Evolutionary conservation across 2,797 vertebrate genomes (phyloP).

Genomic region (Platyrinchus mystaceus): DNA sequence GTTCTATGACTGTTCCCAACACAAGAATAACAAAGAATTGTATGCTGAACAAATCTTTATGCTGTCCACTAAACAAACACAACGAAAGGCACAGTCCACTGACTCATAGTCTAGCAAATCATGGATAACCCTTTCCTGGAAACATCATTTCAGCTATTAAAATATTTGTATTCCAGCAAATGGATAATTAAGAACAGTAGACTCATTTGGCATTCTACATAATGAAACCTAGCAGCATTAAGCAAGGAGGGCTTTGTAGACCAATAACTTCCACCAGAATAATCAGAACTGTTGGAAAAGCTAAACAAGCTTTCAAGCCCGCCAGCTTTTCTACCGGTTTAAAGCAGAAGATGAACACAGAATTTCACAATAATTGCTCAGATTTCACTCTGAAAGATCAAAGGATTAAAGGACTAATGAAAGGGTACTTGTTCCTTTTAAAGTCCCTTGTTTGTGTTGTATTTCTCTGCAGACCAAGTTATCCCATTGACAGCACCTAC

Average conservation of each 20-base stretch:
- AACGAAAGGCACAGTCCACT: background rate
- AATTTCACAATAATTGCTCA: background rate
- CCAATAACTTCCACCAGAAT: background rate
- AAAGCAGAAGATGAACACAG: background rate
- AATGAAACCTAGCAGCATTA: background rate
- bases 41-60: background rate
- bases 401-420: background rate
- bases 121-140: background rate
- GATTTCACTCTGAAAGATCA: background rate
- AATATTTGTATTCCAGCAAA: background rate
- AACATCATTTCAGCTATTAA: background rate
- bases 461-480: background rate
- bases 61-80: background rate
- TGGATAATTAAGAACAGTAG: background rate
- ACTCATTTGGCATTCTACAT: background rate
- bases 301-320: background rate
- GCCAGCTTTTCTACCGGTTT: background rate
- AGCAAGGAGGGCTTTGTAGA: background rate
- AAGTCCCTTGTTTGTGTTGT: background rate
- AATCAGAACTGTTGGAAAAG: background rate
- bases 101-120: background rate
- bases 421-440: background rate
- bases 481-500: background rate
- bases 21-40: background rate
- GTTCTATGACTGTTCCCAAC: background rate